phyloP scores from a whole-genome alignment of 2,113 vertebrate genomes.

The Gasterosteus aculeatus region DNA sequence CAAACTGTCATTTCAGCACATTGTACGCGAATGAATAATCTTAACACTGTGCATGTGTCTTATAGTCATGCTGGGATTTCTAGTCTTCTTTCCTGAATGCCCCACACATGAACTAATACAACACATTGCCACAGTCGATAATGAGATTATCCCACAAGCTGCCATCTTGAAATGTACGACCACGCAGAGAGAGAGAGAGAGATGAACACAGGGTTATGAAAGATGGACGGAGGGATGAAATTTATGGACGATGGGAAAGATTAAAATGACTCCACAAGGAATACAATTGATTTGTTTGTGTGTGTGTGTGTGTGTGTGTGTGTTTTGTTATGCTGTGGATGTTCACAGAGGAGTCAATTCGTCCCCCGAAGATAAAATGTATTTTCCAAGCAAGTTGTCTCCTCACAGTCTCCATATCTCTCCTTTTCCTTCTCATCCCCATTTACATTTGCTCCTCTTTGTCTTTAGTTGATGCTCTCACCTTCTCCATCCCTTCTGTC shows the following conservation, averaged over 20 bases:
- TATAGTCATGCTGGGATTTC: neutral
- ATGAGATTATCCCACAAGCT: slow-evolving; percentile 61
- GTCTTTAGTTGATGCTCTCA: slow-evolving; percentile 32
- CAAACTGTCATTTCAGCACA: neutral
- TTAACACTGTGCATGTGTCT: neutral
- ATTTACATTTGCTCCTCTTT: slow-evolving; percentile 20
- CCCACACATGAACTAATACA: neutral
- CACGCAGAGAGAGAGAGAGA: neutral
- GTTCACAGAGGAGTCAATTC: neutral
- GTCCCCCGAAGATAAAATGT: slow-evolving; percentile 10
- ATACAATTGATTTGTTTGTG: neutral
- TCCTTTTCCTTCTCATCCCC: slow-evolving; percentile 11
- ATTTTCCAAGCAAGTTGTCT: slow-evolving; percentile 44
- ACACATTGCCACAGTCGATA: slow-evolving; percentile 17
- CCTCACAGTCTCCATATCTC: slow-evolving; percentile 13
- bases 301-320: neutral
- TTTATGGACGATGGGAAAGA: slow-evolving; percentile 2
- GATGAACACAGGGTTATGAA: slow-evolving; percentile 3
- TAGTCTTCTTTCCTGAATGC: neutral
- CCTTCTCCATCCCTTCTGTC: slow-evolving; percentile 15
- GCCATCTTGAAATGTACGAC: slow-evolving; percentile 49
- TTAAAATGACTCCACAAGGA: neutral
- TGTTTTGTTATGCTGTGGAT: neutral
- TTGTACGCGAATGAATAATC: neutral
- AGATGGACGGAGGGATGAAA: slow-evolving; percentile 23